Evolutionary conservation across 2,113 vertebrate genomes (phyloP), one percentile per base, ranked within the genome.

Genomic region (Fukomys damarensis): DNA sequence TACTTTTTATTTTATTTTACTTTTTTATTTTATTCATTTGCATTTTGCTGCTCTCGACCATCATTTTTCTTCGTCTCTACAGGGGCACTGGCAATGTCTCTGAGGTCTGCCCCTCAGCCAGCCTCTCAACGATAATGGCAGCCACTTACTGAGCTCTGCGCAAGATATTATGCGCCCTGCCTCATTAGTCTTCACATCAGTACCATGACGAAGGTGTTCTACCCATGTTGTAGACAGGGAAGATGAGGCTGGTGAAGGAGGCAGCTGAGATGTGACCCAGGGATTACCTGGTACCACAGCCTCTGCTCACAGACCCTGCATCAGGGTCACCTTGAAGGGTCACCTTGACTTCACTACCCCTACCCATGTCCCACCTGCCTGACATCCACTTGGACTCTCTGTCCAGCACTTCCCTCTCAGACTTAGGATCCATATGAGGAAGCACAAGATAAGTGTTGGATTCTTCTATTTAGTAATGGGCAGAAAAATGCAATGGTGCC

Each of bases 121-220:
- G 46, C 41, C 30, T 68, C 20, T 59, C 59, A 24, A 14, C 41
- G 54, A 16, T 20, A 52, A 26, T 3, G 28, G 61, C 43, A 86
- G 41, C 72, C 49, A 10, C 35, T 49, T 79, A 19, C 2, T 6
- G 28, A 72, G 35, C 54, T 54, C 68, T n/a, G 41, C 49, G 30
- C 9, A 14, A 17, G 38, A 12, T 17, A 43, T 13, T 8, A 17
- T 16, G 1, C 30, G 9, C 5, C 1, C 41, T 22, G 2, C 24
- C 6, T 7, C 17, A 17, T 24, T 11, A 3, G 5, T 43, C 20
- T n/a, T n/a, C 52, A 52, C 14, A 32, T 52, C 20, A 49, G 32
- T 28, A 3, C 68, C n/a, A 26, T 11, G 4, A 54, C 4, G 13
- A 2, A n/a, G 11, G 5, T 17, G 10, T 52, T 76, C 19, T n/a